Conservation (phyloP, 2,113 vertebrate species). For the Setophaga kirtlandii region DNA sequence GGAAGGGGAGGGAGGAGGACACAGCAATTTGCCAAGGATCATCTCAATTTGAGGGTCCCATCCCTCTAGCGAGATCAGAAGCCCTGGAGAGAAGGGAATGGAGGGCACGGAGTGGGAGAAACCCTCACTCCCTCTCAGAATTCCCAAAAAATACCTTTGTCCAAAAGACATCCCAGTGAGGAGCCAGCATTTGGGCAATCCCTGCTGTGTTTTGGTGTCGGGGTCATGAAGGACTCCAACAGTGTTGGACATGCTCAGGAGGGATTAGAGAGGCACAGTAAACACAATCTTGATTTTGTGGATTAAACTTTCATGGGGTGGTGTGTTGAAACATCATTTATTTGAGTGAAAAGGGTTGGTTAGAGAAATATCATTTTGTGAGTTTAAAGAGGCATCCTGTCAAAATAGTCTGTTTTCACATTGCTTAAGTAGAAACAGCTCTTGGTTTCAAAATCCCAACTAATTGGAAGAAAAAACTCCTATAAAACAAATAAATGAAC, state of each 20-base stretch:
- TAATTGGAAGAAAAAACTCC: conserved; percentile 23
- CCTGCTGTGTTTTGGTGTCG: neutral
- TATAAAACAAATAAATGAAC: conserved; percentile 27
- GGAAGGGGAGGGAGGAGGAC: neutral
- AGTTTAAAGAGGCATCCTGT: conserved; percentile 10
- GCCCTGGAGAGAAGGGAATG: neutral
- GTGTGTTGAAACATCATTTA: neutral
- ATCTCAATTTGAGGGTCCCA: neutral
- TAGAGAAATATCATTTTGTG: neutral
- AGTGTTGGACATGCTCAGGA: neutral
- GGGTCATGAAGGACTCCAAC: neutral
- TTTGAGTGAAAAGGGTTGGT: conserved; percentile 21
- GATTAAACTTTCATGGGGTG: neutral
- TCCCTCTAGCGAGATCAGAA: neutral
- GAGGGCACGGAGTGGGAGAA: neutral
- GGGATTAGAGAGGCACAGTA: neutral
- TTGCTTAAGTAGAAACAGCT: conserved; percentile 30
- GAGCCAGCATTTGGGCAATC: neutral
- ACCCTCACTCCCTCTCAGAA: neutral
- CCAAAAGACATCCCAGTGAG: neutral
- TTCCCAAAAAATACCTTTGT: neutral
- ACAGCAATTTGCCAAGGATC: neutral
- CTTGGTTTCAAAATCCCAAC: neutral
- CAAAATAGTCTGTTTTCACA: conserved; percentile 34
- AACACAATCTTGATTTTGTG: neutral